Evolutionary conservation across 2,797 vertebrate species (phyloP).

Genomic region (Numenius phaeopus): DNA sequence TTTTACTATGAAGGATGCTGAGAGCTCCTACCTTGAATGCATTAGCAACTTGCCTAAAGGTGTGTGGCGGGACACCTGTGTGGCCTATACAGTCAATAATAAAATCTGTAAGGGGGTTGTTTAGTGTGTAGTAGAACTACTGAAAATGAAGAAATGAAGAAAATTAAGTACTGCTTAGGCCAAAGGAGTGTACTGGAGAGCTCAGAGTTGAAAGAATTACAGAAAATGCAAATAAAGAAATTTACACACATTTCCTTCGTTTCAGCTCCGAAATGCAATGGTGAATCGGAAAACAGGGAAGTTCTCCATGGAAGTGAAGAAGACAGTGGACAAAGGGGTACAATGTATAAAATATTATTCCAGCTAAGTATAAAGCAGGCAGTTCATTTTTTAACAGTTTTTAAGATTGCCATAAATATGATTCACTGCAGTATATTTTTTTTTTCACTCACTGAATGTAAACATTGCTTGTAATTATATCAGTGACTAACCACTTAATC

Average conservation of each 20-base stretch:
- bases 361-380: conserved; percentile 54
- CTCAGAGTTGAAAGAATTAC: neutral
- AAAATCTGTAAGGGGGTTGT: neutral
- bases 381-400: neutral
- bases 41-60: neutral
- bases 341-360: conserved; percentile 75
- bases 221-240: neutral
- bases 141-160: neutral
- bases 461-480: neutral
- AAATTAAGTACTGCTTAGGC: neutral
- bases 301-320: conserved; percentile 98
- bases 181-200: neutral
- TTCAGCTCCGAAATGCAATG: conserved; percentile 96
- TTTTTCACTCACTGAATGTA: conserved; percentile 7
- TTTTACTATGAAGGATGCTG: neutral
- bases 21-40: neutral
- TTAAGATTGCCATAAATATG: conserved; percentile 15
- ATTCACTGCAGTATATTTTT: conserved; percentile 18
- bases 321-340: conserved; percentile 99
- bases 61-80: neutral
- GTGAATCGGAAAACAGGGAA: conserved; percentile 96
- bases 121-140: neutral
- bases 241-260: conserved; percentile 47
- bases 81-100: neutral
- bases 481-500: conserved; percentile 62